These are phyloP conservation scores for Crotalus viridis DNA, from an alignment of 2,113 vertebrate genomes.

Conservation along the genomic window DNA sequence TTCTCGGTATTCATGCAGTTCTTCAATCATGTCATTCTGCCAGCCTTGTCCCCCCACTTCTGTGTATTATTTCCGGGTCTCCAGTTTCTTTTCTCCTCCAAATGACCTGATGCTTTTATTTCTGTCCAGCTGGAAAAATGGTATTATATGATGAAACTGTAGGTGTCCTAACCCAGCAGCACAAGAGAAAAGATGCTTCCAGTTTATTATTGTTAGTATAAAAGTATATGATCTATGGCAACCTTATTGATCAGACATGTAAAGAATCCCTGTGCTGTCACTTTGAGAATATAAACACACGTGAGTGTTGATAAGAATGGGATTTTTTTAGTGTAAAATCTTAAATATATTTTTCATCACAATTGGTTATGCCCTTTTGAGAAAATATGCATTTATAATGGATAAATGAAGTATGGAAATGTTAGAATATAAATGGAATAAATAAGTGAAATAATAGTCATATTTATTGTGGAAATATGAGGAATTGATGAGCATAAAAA, in stretches of 20 bases:
- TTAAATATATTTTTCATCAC: neutral
- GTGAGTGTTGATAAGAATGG: neutral
- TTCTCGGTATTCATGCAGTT: neutral
- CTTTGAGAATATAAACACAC: neutral
- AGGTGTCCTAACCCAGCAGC: constrained; percentile 21
- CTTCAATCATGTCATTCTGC: neutral
- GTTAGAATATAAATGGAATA: constrained; percentile 1
- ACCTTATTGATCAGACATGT: neutral
- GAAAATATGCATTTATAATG: constrained; percentile 18
- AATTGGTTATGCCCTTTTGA: neutral
- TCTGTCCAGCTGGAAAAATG: neutral
- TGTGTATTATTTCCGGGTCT: too few relatives aligned
- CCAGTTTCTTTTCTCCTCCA: neutral
- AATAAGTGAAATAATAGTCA: neutral
- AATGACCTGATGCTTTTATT: neutral
- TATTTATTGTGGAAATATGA: neutral
- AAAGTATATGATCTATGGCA: neutral
- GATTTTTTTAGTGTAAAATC: neutral
- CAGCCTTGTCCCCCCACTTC: neutral
- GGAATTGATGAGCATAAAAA: neutral
- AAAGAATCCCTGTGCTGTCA: neutral
- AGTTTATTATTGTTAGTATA: neutral
- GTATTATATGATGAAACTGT: constrained; percentile 17
- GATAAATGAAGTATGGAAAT: constrained; percentile 6
- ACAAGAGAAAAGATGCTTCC: neutral